These are phyloP conservation scores for Sinocyclocheilus rhinocerous DNA, from an alignment of 2,113 vertebrate genomes.

Conservation along the genomic window DNA sequence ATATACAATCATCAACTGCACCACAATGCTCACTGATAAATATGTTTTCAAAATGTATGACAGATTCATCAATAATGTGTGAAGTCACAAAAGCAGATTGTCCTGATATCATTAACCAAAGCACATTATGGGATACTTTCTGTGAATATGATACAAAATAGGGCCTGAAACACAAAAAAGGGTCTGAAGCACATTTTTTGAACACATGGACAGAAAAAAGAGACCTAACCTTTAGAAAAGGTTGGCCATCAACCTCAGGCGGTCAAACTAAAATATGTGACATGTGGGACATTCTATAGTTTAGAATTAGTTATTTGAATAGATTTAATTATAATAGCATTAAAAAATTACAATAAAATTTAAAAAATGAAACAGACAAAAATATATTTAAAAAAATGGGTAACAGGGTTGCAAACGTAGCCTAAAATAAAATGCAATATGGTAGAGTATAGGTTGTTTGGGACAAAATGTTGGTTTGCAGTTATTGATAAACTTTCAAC, in stretches of 20 bases:
- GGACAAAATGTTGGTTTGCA: background rate
- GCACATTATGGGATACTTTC: background rate
- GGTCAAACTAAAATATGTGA: background rate
- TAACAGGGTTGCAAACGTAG: background rate
- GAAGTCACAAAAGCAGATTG: background rate
- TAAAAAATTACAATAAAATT: too few relatives aligned
- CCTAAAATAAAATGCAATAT: background rate
- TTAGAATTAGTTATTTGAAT: too few relatives aligned
- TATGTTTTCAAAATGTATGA: slow-evolving; percentile 12
- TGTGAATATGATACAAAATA: background rate
- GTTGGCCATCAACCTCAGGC: background rate
- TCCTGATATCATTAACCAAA: slow-evolving; percentile 21
- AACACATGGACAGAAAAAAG: background rate
- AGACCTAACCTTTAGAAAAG: background rate
- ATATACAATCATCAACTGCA: background rate
- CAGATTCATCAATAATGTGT: slow-evolving; percentile 14
- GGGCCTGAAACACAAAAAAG: background rate
- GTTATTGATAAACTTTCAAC: background rate
- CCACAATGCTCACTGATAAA: background rate
- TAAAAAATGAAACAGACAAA: background rate
- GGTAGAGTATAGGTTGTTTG: background rate
- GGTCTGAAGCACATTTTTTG: background rate
- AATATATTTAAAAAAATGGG: background rate
- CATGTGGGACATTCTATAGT: background rate
- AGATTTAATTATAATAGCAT: too few relatives aligned